These are phyloP conservation scores for Nasua narica DNA, from an alignment of 2,797 vertebrate genomes.

Conservation along the genomic window DNA sequence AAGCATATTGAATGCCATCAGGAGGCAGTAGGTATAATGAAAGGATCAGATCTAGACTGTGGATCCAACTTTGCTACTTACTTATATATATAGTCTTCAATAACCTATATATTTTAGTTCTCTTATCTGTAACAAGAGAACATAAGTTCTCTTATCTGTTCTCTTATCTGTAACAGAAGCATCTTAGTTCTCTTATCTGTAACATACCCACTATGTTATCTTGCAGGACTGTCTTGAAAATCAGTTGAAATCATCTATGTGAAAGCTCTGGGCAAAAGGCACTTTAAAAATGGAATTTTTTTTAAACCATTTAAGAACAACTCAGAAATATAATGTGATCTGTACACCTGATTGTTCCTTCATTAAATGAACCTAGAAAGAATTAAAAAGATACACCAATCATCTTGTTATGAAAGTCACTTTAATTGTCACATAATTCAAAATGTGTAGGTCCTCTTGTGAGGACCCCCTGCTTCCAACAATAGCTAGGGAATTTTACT, in stretches of 20 bases:
- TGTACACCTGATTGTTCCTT: not conserved
- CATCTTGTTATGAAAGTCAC: not conserved
- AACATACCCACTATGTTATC: conserved; percentile 14
- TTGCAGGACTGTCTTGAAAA: conserved; percentile 25
- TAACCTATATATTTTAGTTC: not conserved
- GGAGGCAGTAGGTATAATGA: not conserved
- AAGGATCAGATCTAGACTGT: not conserved
- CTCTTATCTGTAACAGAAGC: no score
- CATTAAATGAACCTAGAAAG: not conserved
- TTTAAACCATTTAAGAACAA: not conserved
- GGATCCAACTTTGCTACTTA: not conserved
- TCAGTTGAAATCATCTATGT: not conserved
- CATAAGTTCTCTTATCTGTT: not conserved
- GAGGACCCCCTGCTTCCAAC: not conserved
- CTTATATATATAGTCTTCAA: not conserved
- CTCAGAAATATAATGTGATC: not conserved
- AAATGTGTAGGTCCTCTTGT: not conserved
- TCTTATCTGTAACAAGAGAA: not conserved
- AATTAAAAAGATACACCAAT: not conserved
- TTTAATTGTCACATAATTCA: not conserved
- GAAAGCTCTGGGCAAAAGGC: not conserved
- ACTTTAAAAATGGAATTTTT: not conserved
- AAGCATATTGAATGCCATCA: not conserved
- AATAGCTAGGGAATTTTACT: not conserved
- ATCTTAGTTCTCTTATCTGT: not conserved